phyloP scores from a whole-genome alignment of 2,797 vertebrate genomes.

The Diglossa cyanea region DNA sequence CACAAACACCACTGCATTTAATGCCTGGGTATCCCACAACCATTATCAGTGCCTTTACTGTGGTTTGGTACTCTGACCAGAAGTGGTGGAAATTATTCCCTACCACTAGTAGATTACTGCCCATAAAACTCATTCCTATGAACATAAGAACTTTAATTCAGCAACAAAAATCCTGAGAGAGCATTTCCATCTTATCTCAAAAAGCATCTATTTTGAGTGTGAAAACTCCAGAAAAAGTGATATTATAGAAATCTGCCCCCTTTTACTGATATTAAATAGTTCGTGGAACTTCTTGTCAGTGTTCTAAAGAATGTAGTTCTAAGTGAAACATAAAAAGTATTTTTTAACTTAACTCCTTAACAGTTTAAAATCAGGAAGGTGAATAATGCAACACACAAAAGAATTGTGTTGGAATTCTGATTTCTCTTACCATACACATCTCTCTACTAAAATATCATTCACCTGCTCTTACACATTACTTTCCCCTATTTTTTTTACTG shows the following conservation, averaged over 20 bases:
- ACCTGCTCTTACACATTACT: neutral
- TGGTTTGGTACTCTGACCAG: neutral
- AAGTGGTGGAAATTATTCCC: neutral
- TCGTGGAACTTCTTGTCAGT: neutral
- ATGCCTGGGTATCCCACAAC: neutral
- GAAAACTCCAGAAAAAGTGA: neutral
- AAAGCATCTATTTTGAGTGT: neutral
- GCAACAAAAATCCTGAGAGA: neutral
- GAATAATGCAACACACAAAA: neutral
- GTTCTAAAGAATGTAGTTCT: neutral
- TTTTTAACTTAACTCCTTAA: neutral
- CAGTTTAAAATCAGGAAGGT: neutral
- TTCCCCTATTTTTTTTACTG: neutral
- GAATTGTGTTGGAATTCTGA: neutral
- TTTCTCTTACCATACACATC: neutral
- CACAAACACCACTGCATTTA: neutral
- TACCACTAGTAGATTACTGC: neutral
- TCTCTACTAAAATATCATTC: neutral
- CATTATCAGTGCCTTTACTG: neutral
- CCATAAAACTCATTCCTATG: neutral
- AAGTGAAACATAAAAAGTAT: neutral
- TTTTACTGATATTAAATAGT: neutral
- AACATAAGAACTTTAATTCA: neutral
- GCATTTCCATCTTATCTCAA: neutral
- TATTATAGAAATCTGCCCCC: neutral